Percentiles rank a stretch among this genome's conserved stretches.
phyloP scores from a whole-genome alignment of 1,140 invertebrate genomes.

The Drosophila kurseongensis region DNA sequence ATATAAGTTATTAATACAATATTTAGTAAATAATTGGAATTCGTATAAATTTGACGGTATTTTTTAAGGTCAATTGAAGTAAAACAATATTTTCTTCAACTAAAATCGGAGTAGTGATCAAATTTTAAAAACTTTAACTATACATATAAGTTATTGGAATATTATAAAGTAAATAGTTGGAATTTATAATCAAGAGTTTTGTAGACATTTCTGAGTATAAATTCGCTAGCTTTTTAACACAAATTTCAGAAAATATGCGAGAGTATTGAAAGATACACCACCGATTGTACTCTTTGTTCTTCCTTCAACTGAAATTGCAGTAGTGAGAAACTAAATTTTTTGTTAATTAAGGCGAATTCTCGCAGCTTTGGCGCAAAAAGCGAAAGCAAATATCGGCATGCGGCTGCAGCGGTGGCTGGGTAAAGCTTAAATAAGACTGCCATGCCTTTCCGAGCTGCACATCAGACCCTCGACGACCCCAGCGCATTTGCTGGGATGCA shows the following conservation, averaged over 20 bases:
- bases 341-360: conserved; percentile 46
- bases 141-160: no score
- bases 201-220: no score
- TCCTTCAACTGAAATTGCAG: conserved; percentile 9
- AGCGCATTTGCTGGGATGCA: conserved; percentile 67
- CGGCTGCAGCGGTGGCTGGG: conserved; percentile 18
- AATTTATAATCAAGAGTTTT: no score
- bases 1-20: no score
- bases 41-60: no score
- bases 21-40: no score
- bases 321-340: conserved; percentile 33
- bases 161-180: no score
- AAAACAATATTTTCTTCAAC: no score
- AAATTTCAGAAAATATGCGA: not conserved
- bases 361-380: conserved; percentile 32
- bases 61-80: no score
- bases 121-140: no score
- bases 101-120: no score
- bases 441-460: not conserved
- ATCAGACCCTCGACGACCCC: conserved; percentile 34
- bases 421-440: conserved; percentile 47
- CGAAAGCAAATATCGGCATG: conserved; percentile 50
- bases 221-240: no score
- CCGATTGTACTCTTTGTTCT: not conserved
- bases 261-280: not conserved